Evolutionary conservation across 1,140 invertebrate species (phyloP).

Genomic region (Plectrocnemia conspersa): DNA sequence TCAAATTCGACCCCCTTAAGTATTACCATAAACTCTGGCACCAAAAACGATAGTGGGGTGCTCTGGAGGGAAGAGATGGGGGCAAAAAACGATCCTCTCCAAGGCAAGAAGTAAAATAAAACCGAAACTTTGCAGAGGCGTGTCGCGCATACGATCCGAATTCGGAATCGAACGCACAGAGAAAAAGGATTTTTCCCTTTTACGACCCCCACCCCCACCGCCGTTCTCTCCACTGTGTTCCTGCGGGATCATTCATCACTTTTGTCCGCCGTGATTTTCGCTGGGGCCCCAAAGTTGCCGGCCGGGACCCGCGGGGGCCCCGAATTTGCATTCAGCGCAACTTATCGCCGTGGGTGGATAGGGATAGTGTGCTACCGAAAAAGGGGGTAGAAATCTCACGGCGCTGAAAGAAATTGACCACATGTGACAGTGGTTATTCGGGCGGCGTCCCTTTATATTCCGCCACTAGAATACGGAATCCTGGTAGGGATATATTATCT

Average conservation of each 20-base stretch:
- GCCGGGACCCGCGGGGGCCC: background rate
- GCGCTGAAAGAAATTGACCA: constrained; percentile 19
- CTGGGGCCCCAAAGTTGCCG: background rate
- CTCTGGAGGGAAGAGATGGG: too few species aligned
- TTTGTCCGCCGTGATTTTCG: constrained; percentile 21
- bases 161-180: constrained; percentile 3
- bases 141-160: constrained; percentile 17
- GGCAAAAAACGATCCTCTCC: too few species aligned
- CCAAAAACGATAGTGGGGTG: too few species aligned
- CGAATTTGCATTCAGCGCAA: constrained; percentile 21
- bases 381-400: background rate
- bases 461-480: constrained; percentile 6
- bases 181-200: background rate
- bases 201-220: background rate
- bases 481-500: too few species aligned
- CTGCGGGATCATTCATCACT: constrained; percentile 25
- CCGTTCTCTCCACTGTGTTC: constrained; percentile 1
- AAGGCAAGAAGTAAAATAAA: too few species aligned
- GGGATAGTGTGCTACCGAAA: background rate
- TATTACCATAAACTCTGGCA: too few species aligned
- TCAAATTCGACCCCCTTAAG: too few species aligned
- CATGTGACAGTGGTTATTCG: constrained; percentile 20
- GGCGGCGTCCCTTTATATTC: constrained; percentile 20
- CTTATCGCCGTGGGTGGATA: constrained; percentile 6
- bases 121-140: constrained; percentile 19